Evolutionary conservation across 2,888 invertebrate genomes (phyloP).

Genomic region (Brachypterus glaber): DNA sequence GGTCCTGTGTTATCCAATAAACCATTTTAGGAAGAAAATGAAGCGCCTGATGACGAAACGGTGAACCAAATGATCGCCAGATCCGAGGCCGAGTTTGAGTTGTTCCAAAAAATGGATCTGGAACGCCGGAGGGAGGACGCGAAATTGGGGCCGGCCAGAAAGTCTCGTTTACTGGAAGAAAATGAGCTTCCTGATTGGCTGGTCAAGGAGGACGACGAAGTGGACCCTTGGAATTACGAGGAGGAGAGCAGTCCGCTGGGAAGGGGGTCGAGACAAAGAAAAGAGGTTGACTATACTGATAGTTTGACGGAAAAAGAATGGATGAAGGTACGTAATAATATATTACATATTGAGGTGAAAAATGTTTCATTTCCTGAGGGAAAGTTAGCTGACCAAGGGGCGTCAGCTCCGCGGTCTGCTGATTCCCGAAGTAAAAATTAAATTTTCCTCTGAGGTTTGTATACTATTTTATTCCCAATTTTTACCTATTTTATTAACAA

Average conservation of each 20-base stretch:
- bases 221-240: slow-evolving; percentile 62
- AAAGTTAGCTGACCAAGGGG: too few relatives aligned
- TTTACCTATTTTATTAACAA: too few relatives aligned
- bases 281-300: slow-evolving; percentile 97
- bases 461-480: too few relatives aligned
- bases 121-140: slow-evolving; percentile 79
- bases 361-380: too few relatives aligned
- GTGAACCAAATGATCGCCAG: slow-evolving; percentile 99
- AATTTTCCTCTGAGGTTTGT: too few relatives aligned
- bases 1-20: too few relatives aligned
- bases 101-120: slow-evolving; percentile 86
- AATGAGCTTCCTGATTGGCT: slow-evolving; percentile 93
- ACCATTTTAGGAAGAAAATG: slow-evolving; percentile 83
- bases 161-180: slow-evolving; percentile 82
- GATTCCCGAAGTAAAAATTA: too few relatives aligned
- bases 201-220: slow-evolving; percentile 79
- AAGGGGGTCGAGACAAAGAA: slow-evolving; percentile 84
- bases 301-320: slow-evolving; percentile 96
- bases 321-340: too few relatives aligned
- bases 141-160: slow-evolving; percentile 59
- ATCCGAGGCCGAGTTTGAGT: slow-evolving; percentile 87
- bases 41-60: slow-evolving; percentile 97
- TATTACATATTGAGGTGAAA: too few relatives aligned
- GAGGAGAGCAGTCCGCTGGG: slow-evolving; percentile 67
- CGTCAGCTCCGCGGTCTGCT: too few relatives aligned